Base-by-base conservation (phyloP, 2,797 vertebrate species). In the Macrochelys suwanniensis region DNA sequence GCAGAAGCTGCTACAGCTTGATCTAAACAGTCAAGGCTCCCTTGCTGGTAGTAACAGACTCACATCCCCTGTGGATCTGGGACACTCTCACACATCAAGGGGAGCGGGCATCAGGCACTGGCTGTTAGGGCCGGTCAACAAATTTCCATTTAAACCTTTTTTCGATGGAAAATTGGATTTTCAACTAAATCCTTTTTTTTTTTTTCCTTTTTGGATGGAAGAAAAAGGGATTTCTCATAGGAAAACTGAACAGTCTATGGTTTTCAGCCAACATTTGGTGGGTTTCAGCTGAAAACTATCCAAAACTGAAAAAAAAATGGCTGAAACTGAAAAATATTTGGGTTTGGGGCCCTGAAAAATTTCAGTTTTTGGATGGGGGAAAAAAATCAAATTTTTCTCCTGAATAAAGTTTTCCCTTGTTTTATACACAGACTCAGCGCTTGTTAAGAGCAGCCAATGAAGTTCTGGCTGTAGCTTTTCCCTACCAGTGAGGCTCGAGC, bases 341-440 rank as follows among this genome's bases (percentile, higher is more conserved):
- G 8, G 17, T 68, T 68, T 37, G 8, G 17, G 65, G 7, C n/a
- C 31, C 59, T 65, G 31, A 65, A 57, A 61, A 61, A 21, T 37
- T 37, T 42, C 68, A 71, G 68, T 2, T 37, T 61, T 71, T 23
- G 68, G n/a, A 42, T 19, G 9, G n/a, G 25, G n/a, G 25, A 71
- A 33, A 61, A 33, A 61, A 61, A 61, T 61, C 6, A 7, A 33
- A 2, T 7, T 31, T 61, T 96, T 93, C 91, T 94, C 94, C 77
- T 96, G 95, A 91, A 65, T 93, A 92, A 94, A 10, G 33, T 83
- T 42, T 92, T 56, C 79, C 26, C 28, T 96, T 80, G 49, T 92
- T 54, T 81, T 93, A 12, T 80, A 57, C 56, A 88, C 88, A 93
- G 57, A 57, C 56, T 28, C 45, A 54, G 56, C 31, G 37, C 82